A percentile compares a stretch with the other conserved stretches of the same genome.
Evolutionary conservation across 2,113 vertebrate genomes (phyloP).

Genomic region (Mesitornis unicolor): DNA sequence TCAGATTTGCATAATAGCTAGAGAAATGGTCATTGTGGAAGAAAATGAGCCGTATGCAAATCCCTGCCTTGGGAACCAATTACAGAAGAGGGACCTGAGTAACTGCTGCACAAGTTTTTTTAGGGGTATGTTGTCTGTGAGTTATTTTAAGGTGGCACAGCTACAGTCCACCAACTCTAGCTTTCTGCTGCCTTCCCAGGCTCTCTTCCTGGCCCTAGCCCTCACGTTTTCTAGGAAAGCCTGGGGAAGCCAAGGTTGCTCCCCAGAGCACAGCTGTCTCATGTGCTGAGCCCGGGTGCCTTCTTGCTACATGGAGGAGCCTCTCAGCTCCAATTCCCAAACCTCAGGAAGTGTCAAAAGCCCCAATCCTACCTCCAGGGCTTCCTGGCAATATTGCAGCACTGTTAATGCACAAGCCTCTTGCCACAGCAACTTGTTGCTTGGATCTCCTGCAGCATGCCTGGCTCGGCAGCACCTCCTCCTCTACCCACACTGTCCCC

Average conservation of each 20-base stretch:
- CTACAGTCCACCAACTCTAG: not conserved
- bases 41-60: not conserved
- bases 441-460: not conserved
- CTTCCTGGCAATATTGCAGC: not conserved
- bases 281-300: not conserved
- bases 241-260: not conserved
- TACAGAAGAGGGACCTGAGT: not conserved
- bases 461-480: not conserved
- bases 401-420: not conserved
- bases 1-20: not conserved
- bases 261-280: not conserved
- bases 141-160: not conserved
- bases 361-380: not conserved
- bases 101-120: not conserved
- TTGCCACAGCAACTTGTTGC: not conserved
- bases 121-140: not conserved
- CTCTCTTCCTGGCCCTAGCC: not conserved
- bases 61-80: not conserved
- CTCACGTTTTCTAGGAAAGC: not conserved
- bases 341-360: not conserved
- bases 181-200: not conserved
- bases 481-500: not conserved
- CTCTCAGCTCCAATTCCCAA: not conserved
- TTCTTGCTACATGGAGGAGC: not conserved
- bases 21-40: not conserved